Percentiles rank a stretch among this genome's conserved stretches.
Conservation (phyloP, 2,797 vertebrate species). For the Podarcis siculus region DNA sequence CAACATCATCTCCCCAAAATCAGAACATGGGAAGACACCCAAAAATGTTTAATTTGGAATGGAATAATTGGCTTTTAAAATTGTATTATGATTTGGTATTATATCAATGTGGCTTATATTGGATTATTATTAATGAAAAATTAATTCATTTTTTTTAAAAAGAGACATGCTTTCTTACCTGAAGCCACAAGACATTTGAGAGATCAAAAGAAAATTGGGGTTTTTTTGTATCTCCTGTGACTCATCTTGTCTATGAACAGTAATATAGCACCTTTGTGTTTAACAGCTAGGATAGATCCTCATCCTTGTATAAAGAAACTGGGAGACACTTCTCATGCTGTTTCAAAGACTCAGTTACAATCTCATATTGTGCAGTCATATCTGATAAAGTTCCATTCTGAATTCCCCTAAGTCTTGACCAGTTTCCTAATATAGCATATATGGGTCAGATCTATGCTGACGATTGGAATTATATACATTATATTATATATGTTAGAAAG, state of each 20-base stretch:
- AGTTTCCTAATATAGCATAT: neutral
- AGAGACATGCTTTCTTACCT: neutral
- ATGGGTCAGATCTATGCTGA: neutral
- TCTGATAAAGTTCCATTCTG: neutral
- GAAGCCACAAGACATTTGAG: neutral
- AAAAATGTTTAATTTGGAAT: no score
- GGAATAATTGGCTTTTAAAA: no score
- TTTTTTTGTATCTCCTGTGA: neutral
- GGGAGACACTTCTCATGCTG: neutral
- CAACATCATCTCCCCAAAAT: no score
- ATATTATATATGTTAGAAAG: constrained; percentile 41
- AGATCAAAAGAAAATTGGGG: neutral
- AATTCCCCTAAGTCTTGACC: neutral
- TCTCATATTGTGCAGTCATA: neutral
- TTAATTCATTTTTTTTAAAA: no score
- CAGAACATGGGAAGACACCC: no score
- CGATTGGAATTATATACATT: neutral
- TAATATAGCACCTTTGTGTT: neutral
- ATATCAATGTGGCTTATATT: no score
- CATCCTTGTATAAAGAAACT: neutral
- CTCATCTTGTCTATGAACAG: neutral
- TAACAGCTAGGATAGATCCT: neutral
- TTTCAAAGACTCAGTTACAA: neutral
- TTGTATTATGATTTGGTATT: no score
- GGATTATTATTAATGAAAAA: no score